A percentile compares a stretch with the other conserved stretches of the same genome.
phyloP scores from a whole-genome alignment of 2,797 vertebrate species.

The Acanthurus tractus region DNA sequence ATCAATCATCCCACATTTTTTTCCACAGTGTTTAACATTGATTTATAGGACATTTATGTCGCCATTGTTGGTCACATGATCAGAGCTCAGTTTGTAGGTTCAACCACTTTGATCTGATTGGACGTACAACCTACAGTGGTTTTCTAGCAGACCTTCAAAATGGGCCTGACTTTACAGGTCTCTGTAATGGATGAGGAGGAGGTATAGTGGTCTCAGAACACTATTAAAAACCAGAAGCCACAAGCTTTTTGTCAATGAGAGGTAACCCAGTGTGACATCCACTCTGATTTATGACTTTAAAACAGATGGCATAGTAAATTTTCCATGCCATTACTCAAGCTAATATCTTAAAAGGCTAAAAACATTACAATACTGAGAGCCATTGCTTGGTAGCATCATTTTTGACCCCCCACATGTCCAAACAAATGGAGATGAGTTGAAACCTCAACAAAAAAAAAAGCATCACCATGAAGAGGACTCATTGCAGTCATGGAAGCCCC shows the following conservation, averaged over 20 bases:
- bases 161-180: constrained; percentile 44
- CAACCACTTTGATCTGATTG: constrained; percentile 15
- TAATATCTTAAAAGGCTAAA: constrained; percentile 31
- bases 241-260: constrained; percentile 29
- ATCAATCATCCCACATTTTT: too few relatives aligned
- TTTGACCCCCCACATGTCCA: constrained; percentile 9
- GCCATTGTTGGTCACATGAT: constrained; percentile 9
- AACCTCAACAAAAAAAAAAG: neutral
- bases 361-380: neutral
- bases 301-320: constrained; percentile 36
- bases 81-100: constrained; percentile 7
- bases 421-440: neutral
- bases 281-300: constrained; percentile 56
- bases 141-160: neutral
- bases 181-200: constrained; percentile 47
- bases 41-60: neutral
- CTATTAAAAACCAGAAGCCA: constrained; percentile 54
- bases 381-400: neutral
- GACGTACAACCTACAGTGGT: constrained; percentile 4
- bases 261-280: constrained; percentile 17
- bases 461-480: constrained; percentile 1
- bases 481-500: neutral
- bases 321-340: constrained; percentile 31
- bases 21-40: neutral
- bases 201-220: constrained; percentile 30